Conservation (phyloP, 2,113 vertebrate species). For the Charina bottae region DNA sequence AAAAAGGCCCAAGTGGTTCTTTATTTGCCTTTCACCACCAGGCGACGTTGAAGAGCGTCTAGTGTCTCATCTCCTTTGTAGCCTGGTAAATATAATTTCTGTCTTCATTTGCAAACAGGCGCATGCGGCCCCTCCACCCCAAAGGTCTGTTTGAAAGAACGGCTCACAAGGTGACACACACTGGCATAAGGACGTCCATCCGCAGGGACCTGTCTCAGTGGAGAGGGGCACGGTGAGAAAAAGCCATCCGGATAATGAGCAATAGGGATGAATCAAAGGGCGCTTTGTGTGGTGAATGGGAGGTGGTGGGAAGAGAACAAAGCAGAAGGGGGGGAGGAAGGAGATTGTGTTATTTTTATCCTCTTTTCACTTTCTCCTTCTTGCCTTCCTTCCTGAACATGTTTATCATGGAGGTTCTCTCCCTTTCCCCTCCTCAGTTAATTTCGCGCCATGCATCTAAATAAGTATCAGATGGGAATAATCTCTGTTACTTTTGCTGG, state of each 20-base stretch:
- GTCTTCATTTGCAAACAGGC: background rate
- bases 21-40: background rate
- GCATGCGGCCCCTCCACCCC: background rate
- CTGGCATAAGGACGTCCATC: background rate
- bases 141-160: background rate
- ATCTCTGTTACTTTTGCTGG: background rate
- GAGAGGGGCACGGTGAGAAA: background rate
- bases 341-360: too few relatives aligned
- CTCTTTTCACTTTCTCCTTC: background rate
- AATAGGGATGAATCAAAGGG: background rate
- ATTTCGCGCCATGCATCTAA: background rate
- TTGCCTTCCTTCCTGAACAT: background rate
- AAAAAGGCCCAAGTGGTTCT: background rate
- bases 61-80: background rate
- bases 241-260: background rate
- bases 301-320: background rate
- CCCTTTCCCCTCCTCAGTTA: background rate
- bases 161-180: slow-evolving; percentile 1
- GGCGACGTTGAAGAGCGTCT: background rate
- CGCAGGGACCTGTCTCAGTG: background rate
- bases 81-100: background rate
- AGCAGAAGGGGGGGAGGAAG: background rate
- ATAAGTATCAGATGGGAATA: background rate
- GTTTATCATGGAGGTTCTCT: background rate
- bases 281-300: background rate